Evolutionary conservation across 1,140 invertebrate genomes (phyloP).

Genomic region (Andrena cerasifolii): DNA sequence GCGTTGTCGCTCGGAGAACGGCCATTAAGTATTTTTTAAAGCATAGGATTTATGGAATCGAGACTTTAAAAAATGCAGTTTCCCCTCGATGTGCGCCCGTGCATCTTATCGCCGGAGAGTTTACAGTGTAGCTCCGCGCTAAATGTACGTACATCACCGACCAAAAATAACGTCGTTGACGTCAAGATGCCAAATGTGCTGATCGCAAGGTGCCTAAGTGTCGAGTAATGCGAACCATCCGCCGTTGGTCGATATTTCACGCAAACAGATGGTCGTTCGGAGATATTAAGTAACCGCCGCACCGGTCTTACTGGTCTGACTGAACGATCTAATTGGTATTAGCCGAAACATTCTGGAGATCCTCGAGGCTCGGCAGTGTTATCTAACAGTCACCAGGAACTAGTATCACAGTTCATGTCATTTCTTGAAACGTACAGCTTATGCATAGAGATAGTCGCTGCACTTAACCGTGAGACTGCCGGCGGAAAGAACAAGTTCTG

Average conservation of each 20-base stretch:
- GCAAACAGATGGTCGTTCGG: neutral
- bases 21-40: too few species aligned
- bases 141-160: conserved; percentile 58
- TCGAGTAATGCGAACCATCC: conserved; percentile 25
- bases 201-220: conserved; percentile 32
- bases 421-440: neutral
- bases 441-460: conserved; percentile 7
- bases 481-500: conserved; percentile 41
- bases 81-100: conserved; percentile 1
- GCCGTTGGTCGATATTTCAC: neutral
- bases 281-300: too few species aligned
- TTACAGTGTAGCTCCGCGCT: conserved; percentile 41
- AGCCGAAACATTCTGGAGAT: too few species aligned
- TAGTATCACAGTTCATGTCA: too few species aligned
- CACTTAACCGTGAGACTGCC: conserved; percentile 21
- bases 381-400: too few species aligned
- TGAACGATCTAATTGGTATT: neutral
- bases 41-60: too few species aligned
- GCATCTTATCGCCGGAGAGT: conserved; percentile 35
- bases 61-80: neutral
- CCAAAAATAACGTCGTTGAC: conserved; percentile 75
- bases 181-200: conserved; percentile 62
- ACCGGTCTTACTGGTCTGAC: too few species aligned
- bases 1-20: too few species aligned
- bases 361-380: too few species aligned